These are phyloP conservation scores for Sarcophaga subvicina DNA, from an alignment of 2,888 invertebrate genomes.

Conservation along the genomic window DNA sequence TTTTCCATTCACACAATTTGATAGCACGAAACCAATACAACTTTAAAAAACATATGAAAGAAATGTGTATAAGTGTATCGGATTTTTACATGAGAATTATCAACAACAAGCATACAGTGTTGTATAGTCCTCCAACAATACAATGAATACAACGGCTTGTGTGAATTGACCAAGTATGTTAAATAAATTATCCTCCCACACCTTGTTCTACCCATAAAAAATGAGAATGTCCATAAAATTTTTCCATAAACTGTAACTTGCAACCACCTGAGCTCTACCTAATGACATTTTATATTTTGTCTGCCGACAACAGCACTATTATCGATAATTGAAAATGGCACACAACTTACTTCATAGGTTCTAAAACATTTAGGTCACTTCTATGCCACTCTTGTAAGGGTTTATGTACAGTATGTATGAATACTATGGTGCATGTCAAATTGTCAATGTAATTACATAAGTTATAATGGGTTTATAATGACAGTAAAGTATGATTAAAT, in stretches of 20 bases:
- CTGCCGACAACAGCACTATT: not conserved
- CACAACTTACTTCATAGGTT: not conserved
- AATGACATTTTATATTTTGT: not conserved
- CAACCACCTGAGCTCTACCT: not conserved
- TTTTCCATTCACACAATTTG: too few species aligned
- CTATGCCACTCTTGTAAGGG: not conserved
- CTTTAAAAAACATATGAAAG: too few species aligned
- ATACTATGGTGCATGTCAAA: slow-evolving; percentile 15
- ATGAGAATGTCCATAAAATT: not conserved
- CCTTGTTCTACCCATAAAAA: too few species aligned
- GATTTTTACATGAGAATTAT: too few species aligned
- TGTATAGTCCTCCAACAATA: too few species aligned
- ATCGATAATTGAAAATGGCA: slow-evolving; percentile 24
- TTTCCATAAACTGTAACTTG: not conserved
- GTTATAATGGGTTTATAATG: slow-evolving; percentile 16
- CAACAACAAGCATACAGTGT: too few species aligned
- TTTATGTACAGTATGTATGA: not conserved
- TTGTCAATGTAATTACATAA: slow-evolving; percentile 16
- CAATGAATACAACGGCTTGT: too few species aligned
- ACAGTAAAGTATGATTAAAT: not conserved
- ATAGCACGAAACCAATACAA: too few species aligned
- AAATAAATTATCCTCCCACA: too few species aligned
- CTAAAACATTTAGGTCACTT: slow-evolving; percentile 13
- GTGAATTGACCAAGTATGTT: too few species aligned
- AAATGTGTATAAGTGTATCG: too few species aligned